Conservation (phyloP, 2,797 vertebrate genomes). For the Pipistrellus pipistrellus region DNA sequence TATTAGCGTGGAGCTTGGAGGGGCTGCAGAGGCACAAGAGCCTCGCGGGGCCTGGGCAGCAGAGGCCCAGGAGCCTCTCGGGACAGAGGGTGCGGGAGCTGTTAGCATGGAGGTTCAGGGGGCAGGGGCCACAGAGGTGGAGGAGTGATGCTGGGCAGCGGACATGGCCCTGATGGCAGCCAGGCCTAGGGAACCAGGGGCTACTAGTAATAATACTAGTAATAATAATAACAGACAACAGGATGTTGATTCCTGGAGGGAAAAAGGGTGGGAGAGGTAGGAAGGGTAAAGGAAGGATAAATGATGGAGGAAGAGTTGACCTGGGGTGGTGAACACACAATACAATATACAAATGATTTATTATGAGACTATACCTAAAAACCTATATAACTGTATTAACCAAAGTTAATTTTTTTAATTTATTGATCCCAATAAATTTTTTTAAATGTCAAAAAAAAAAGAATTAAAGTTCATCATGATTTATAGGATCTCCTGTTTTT, state of each 20-base stretch:
- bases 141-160: too few species aligned
- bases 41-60: too few species aligned
- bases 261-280: too few species aligned
- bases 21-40: too few species aligned
- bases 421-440: neutral
- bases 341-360: neutral
- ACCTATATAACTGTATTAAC: neutral
- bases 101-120: too few species aligned
- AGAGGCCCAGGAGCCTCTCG: too few species aligned
- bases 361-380: neutral
- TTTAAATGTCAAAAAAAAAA: neutral
- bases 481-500: conserved; percentile 15
- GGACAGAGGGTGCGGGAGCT: too few species aligned
- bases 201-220: neutral
- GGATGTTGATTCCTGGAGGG: neutral
- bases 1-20: too few species aligned
- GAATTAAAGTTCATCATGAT: conserved; percentile 7
- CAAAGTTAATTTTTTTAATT: neutral
- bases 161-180: too few species aligned
- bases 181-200: too few species aligned
- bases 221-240: too few species aligned
- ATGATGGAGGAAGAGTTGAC: neutral
- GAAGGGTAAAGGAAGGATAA: neutral
- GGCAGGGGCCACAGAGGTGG: too few species aligned
- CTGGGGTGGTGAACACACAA: neutral